Evolutionary conservation across 2,113 vertebrate species (phyloP).

Genomic region (Trogon melanurus): DNA sequence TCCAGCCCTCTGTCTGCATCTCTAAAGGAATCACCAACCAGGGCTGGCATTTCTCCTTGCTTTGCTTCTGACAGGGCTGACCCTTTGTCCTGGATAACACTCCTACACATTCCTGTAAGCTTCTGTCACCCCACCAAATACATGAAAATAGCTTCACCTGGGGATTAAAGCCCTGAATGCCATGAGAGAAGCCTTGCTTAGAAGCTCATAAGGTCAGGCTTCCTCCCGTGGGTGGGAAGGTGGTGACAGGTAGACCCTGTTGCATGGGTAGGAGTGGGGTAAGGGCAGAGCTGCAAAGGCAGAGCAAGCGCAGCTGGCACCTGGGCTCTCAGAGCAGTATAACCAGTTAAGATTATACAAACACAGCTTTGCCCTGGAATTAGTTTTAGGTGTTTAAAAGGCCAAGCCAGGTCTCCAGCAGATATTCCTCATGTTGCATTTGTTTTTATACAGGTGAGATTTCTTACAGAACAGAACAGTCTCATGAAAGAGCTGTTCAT

Average conservation of each 20-base stretch:
- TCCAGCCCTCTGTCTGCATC: not conserved
- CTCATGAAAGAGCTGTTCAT: not conserved
- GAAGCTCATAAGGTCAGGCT: not conserved
- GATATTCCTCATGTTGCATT: not conserved
- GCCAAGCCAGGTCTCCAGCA: not conserved
- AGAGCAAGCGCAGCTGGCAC: not conserved
- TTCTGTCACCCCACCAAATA: not conserved
- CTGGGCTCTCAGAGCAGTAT: not conserved
- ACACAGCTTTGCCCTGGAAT: not conserved
- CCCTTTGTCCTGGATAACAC: not conserved
- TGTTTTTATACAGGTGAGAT: not conserved
- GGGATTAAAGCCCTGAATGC: not conserved
- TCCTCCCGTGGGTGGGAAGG: not conserved
- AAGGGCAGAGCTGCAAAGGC: not conserved
- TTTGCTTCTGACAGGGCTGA: not conserved
- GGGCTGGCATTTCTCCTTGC: accelerated
- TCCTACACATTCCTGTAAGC: not conserved
- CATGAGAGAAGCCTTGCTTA: not conserved
- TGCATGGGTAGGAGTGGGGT: accelerated
- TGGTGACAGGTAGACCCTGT: not conserved
- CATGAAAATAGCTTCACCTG: not conserved
- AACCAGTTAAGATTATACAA: not conserved
- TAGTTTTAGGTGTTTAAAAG: not conserved
- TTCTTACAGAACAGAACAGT: not conserved
- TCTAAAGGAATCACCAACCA: not conserved